Evolutionary conservation across 2,797 vertebrate genomes (phyloP), one percentile per base, ranked within the genome.

Genomic region (Micromesistius poutassou): DNA sequence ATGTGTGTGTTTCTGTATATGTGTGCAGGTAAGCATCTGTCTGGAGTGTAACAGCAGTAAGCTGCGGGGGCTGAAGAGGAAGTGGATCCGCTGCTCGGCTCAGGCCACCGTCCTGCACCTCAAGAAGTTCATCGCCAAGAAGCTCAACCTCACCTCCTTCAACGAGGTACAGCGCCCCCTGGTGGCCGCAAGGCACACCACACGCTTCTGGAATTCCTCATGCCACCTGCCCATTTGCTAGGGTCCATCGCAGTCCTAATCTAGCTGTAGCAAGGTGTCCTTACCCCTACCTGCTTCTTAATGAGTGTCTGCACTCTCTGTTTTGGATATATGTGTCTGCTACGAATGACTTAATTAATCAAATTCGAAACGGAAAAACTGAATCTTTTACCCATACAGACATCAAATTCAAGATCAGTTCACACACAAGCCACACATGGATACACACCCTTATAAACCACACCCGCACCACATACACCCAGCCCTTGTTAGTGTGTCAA

Each of bases 71-170:
- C 92, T 99, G 84, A 99, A 99, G 86, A 93, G 97, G 71, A 99
- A 99, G 87, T 99, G 98, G 98, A 99, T 99, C 89, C 96, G 98
- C 88, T 99, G 98, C 84, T 99, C 97, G 1, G 97, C 97, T 77
- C 98, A 99, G 87, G 98, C 98, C 78, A 99, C 98, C 0, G 98
- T 99, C 84, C 94, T 99, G 76, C 98, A 99, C 90, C 96, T 99
- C 82, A 99, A 99, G 95, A 99, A 99, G 92, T 99, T 99, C 95
- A 99, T 99, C 91, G 98, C 98, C 94, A 99, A 99, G 94, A 99
- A 99, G 91, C 96, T 99, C 76, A 99, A 99, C 90, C 94, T 99
- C 85, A 97, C 97, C 81, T 99, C 98, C 55, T 99, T 99, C 90
- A 99, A 99, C 28, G 98, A 99, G 98, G 98, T 99, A 95, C 25